phyloP scores from a whole-genome alignment of 30 jellyfish, hydroid and myxozoan genomes.

The Hydractinia echinata region DNA sequence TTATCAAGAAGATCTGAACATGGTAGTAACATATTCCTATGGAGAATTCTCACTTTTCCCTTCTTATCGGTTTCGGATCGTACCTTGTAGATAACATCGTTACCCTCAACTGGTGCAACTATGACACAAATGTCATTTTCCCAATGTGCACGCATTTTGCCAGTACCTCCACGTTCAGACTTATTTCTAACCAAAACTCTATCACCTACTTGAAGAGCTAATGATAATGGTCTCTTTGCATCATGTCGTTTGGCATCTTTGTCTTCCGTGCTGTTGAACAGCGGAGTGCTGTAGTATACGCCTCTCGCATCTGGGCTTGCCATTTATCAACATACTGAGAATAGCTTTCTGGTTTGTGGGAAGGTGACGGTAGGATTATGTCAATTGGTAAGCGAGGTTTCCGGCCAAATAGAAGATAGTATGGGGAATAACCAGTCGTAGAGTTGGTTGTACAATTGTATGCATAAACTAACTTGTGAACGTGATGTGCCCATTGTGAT shows the following conservation, averaged over 20 bases:
- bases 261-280: neutral
- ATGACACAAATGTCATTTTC: neutral
- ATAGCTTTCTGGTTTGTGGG: neutral
- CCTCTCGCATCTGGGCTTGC: neutral
- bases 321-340: neutral
- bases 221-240: neutral
- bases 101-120: neutral
- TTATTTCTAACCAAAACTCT: neutral
- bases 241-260: neutral
- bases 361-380: neutral
- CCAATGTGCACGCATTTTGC: neutral
- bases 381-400: constrained; percentile 42
- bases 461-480: constrained; percentile 37
- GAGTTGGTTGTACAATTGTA: constrained; percentile 43
- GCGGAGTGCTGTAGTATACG: neutral
- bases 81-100: neutral
- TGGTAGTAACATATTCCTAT: neutral
- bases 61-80: neutral
- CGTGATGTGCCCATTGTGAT: constrained; percentile 41
- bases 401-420: constrained; percentile 33
- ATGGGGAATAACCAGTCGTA: constrained; percentile 48
- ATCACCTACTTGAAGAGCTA: neutral
- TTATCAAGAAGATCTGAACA: neutral
- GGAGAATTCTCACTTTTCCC: neutral
- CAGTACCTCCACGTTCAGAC: neutral